phyloP scores from a whole-genome alignment of 2,888 invertebrate genomes.

The Synanthedon andrenaeformis region DNA sequence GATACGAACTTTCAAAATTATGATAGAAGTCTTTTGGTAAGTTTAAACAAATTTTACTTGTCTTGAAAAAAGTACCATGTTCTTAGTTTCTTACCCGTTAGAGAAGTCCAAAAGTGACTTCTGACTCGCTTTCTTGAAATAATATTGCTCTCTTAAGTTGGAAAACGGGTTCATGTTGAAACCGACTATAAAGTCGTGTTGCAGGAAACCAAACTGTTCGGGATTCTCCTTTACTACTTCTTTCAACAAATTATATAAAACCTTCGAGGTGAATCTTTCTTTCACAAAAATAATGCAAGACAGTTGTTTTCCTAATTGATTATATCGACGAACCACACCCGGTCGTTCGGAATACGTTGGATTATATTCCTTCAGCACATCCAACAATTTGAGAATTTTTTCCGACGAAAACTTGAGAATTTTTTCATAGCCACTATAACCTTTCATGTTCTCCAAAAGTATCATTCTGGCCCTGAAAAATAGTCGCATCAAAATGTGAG shows the following conservation, averaged over 20 bases:
- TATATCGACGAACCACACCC: slow-evolving; percentile 9
- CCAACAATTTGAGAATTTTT: slow-evolving; percentile 73
- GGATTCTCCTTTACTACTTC: slow-evolving; percentile 51
- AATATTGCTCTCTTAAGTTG: slow-evolving; percentile 66
- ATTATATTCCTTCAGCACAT: slow-evolving; percentile 71
- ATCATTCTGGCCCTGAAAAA: slow-evolving; percentile 51
- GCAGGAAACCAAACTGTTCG: slow-evolving; percentile 65
- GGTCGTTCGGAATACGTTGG: slow-evolving; percentile 13
- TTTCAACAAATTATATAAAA: slow-evolving; percentile 76
- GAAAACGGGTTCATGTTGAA: slow-evolving; percentile 69
- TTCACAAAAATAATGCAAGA: slow-evolving; percentile 81
- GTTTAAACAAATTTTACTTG: no score
- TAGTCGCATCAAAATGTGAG: no score
- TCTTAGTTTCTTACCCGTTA: slow-evolving; percentile 50
- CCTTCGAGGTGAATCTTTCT: slow-evolving; percentile 80
- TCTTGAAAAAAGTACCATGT: no score
- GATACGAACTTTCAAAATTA: background rate
- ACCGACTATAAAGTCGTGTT: slow-evolving; percentile 81
- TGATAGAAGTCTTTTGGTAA: background rate
- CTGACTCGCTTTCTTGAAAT: slow-evolving; percentile 65
- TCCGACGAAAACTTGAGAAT: slow-evolving; percentile 73
- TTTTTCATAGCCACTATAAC: slow-evolving; percentile 40
- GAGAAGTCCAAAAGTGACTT: slow-evolving; percentile 59
- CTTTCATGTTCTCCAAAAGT: slow-evolving; percentile 62
- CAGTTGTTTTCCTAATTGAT: slow-evolving; percentile 51